Conservation (phyloP, 2,797 vertebrate species). For the Kryptolebias ocellatus region DNA sequence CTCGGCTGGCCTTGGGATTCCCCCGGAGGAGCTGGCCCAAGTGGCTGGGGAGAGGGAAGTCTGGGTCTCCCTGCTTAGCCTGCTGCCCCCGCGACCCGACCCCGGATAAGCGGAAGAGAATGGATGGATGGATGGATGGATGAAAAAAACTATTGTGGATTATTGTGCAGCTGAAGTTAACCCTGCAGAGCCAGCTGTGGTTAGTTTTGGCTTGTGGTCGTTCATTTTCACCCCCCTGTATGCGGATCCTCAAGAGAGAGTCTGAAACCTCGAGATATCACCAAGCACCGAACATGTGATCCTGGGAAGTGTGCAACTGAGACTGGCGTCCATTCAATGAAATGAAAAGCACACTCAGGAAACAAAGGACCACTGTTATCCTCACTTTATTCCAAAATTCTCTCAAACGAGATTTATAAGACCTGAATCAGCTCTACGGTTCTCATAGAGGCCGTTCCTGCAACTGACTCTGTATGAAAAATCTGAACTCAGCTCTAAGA, state of each 20-base stretch:
- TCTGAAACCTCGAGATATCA: constrained; percentile 76
- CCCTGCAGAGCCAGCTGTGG: constrained; percentile 55
- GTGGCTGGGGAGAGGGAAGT: no score
- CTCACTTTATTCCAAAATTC: constrained; percentile 44
- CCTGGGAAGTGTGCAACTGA: constrained; percentile 71
- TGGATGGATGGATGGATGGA: no score
- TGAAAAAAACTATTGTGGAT: constrained; percentile 50
- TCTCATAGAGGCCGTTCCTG: constrained; percentile 22
- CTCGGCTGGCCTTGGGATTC: no score
- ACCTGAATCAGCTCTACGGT: constrained; percentile 10
- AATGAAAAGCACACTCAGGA: constrained; percentile 63
- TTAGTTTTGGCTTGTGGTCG: constrained; percentile 67
- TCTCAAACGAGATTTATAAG: constrained; percentile 20
- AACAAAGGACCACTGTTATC: constrained; percentile 58
- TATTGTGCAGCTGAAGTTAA: constrained; percentile 46
- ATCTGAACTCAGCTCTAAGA: constrained; percentile 20
- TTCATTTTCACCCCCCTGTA: constrained; percentile 73
- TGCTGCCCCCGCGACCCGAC: no score
- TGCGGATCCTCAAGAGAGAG: constrained; percentile 75
- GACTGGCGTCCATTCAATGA: constrained; percentile 67
- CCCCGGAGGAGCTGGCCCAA: no score
- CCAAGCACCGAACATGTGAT: constrained; percentile 74
- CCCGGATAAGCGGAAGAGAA: no score
- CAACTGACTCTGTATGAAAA: constrained; percentile 19
- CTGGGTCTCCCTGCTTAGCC: no score